phyloP scores from a whole-genome alignment of 2,888 invertebrate species.

The Drosophila yooni region DNA sequence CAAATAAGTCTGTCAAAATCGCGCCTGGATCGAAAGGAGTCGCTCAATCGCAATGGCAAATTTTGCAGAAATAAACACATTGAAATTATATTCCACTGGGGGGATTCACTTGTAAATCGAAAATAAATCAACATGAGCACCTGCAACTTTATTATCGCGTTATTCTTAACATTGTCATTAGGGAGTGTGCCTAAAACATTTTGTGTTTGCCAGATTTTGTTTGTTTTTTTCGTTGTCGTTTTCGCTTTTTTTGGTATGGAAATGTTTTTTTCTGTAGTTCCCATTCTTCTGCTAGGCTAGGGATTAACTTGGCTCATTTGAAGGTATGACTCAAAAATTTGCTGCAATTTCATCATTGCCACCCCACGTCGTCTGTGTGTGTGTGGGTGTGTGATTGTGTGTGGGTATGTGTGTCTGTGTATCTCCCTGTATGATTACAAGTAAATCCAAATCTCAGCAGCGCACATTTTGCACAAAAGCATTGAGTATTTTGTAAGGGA shows the following conservation, averaged over 20 bases:
- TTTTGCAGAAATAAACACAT: conserved; percentile 69
- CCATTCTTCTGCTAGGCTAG: not conserved
- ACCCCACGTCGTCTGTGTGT: not conserved
- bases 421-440: conserved; percentile 46
- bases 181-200: conserved; percentile 14
- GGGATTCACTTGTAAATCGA: conserved; percentile 75
- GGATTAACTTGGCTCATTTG: conserved; percentile 37
- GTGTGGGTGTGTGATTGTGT: not conserved
- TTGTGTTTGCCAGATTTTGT: not conserved
- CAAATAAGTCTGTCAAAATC: conserved; percentile 50
- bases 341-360: conserved; percentile 62
- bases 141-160: conserved; percentile 51
- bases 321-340: conserved; percentile 57
- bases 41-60: conserved; percentile 61
- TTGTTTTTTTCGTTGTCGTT: not conserved
- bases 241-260: not conserved
- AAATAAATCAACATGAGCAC: conserved; percentile 71
- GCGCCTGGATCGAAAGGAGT: conserved; percentile 36
- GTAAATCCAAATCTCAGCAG: conserved; percentile 61
- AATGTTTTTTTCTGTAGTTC: not conserved
- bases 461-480: conserved; percentile 59
- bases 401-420: not conserved
- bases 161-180: conserved; percentile 38
- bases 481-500: conserved; percentile 73
- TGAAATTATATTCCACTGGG: conserved; percentile 74